Percentiles rank a stretch among this genome's conserved stretches.
These are phyloP conservation scores for Erpornis zantholeuca DNA, from an alignment of 2,113 vertebrate genomes.

Conservation along the genomic window DNA sequence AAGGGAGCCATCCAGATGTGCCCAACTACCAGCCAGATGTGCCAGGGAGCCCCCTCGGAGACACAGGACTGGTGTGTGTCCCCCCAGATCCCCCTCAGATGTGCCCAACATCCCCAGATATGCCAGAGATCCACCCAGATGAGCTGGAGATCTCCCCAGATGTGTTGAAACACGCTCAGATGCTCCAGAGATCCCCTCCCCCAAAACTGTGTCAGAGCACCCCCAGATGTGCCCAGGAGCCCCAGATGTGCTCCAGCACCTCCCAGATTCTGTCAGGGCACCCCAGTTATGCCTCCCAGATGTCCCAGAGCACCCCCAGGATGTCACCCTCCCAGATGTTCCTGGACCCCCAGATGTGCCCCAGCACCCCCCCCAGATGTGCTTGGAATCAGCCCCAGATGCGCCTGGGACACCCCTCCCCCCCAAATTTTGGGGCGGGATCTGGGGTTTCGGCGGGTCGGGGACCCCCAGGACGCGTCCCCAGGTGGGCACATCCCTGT, in stretches of 20 bases:
- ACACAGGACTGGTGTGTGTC: too few relatives aligned
- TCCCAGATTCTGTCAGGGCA: not conserved
- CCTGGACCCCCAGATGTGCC: not conserved
- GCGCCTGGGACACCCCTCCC: not conserved
- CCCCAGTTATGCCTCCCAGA: not conserved
- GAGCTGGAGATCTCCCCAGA: not conserved
- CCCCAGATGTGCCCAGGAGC: too few relatives aligned
- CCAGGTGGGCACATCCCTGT: not conserved
- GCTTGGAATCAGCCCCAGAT: not conserved
- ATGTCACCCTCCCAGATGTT: not conserved
- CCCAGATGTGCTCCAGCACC: not conserved
- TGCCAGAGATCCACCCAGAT: rapidly evolving
- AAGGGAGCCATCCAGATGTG: not conserved
- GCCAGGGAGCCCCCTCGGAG: not conserved
- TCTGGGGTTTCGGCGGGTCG: not conserved
- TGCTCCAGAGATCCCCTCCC: not conserved
- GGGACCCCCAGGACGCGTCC: not conserved
- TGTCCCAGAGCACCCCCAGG: not conserved
- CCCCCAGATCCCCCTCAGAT: not conserved
- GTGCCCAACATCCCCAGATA: not conserved
- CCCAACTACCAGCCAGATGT: not conserved
- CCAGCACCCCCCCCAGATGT: not conserved
- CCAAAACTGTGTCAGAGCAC: not conserved
- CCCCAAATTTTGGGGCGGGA: not conserved
- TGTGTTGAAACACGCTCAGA: not conserved